A percentile compares a stretch with the other conserved stretches of the same genome.
phyloP scores from a whole-genome alignment of 2,797 vertebrate genomes.

The Pitangus sulphuratus region DNA sequence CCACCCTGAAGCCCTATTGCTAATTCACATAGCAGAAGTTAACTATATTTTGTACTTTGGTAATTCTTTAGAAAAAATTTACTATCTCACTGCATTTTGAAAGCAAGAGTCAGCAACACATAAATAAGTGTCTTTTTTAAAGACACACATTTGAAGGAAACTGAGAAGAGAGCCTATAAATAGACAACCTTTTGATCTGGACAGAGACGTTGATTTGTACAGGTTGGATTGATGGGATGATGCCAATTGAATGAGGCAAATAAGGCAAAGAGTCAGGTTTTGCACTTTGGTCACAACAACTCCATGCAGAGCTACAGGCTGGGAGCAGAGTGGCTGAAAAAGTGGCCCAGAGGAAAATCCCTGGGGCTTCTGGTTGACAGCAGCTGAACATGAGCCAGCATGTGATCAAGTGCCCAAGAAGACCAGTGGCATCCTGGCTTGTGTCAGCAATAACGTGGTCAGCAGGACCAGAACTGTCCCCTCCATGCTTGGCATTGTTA shows the following conservation, averaged over 20 bases:
- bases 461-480: rapidly evolving
- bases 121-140: neutral
- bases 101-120: neutral
- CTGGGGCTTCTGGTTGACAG: neutral
- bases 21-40: neutral
- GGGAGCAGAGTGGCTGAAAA: neutral
- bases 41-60: neutral
- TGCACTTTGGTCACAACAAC: neutral
- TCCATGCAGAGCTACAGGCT: neutral
- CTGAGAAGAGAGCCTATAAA: neutral
- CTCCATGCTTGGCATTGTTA: neutral
- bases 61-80: neutral
- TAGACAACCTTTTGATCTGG: neutral
- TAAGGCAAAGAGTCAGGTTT: neutral
- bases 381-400: neutral
- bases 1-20: neutral
- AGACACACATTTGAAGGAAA: neutral
- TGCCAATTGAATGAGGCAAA: neutral
- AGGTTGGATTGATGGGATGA: neutral
- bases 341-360: neutral
- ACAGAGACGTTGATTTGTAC: neutral
- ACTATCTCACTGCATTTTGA: neutral
- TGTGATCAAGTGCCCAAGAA: neutral
- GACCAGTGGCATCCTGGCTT: rapidly evolving
- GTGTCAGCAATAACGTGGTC: neutral